Conservation (phyloP, 2,888 invertebrate species). For the Hyppa rectilinea region DNA sequence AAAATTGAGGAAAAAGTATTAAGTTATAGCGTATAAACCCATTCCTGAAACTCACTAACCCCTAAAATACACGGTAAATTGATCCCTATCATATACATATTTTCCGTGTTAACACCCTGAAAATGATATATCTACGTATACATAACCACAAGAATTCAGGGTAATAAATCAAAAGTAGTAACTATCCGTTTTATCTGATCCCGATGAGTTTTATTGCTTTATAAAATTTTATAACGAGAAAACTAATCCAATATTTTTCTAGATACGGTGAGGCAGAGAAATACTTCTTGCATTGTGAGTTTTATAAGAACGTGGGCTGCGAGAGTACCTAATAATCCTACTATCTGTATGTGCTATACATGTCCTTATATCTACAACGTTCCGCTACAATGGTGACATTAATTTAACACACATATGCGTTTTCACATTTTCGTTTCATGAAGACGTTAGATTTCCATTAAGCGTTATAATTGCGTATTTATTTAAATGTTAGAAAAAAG, state of each 20-base stretch:
- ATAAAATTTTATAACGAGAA: conserved; percentile 65
- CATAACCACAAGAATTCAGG: conserved; percentile 30
- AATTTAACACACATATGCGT: too few relatives aligned
- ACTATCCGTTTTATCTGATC: conserved; percentile 53
- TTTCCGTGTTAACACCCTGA: conserved; percentile 44
- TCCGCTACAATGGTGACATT: too few relatives aligned
- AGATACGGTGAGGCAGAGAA: conserved; percentile 44
- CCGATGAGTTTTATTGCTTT: conserved; percentile 61
- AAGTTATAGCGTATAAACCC: conserved; percentile 2
- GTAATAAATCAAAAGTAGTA: conserved; percentile 52
- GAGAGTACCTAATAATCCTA: too few relatives aligned
- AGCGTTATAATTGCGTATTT: too few relatives aligned
- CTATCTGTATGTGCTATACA: too few relatives aligned
- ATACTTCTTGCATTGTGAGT: conserved; percentile 31
- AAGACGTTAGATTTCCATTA: too few relatives aligned
- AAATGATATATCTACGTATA: conserved; percentile 45
- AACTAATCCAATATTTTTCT: conserved; percentile 64
- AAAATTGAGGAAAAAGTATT: not conserved
- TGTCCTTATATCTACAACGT: too few relatives aligned
- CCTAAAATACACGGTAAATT: conserved; percentile 15
- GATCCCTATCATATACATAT: conserved; percentile 28
- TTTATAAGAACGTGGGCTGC: conserved; percentile 17
- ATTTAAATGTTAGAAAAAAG: too few relatives aligned
- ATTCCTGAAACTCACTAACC: conserved; percentile 1
- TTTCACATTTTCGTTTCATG: too few relatives aligned